phyloP scores from a whole-genome alignment of 2,113 vertebrate species.

The Catagonus wagneri region DNA sequence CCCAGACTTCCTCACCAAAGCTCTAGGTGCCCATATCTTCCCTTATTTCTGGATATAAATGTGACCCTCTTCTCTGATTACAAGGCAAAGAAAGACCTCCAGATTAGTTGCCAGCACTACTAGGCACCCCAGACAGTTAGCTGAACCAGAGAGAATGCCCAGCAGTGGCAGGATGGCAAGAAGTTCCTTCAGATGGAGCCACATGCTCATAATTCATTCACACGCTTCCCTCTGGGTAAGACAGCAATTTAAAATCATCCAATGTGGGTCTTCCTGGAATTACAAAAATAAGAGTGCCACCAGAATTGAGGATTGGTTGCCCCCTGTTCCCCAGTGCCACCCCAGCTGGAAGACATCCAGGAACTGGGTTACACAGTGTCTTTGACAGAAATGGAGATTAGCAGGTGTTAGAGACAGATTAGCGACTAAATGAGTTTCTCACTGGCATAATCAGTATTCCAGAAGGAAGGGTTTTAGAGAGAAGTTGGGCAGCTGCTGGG shows the following conservation, averaged over 20 bases:
- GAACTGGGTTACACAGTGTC: neutral
- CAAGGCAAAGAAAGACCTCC: neutral
- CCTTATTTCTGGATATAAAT: neutral
- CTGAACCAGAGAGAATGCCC: neutral
- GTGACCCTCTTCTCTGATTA: neutral
- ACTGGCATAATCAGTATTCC: slow-evolving; percentile 21
- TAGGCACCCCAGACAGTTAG: neutral
- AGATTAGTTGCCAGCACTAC: neutral
- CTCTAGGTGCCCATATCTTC: neutral
- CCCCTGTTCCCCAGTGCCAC: neutral
- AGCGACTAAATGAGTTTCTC: slow-evolving; percentile 59
- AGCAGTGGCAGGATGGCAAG: neutral
- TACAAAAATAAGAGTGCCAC: neutral
- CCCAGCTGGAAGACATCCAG: slow-evolving; percentile 45
- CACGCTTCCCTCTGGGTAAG: neutral
- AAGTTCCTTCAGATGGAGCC: neutral
- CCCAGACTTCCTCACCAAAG: neutral
- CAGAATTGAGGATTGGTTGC: neutral
- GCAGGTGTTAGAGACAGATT: slow-evolving; percentile 70
- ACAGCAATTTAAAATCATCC: neutral
- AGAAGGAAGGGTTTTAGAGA: neutral
- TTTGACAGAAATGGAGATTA: slow-evolving; percentile 59
- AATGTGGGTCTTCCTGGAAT: neutral
- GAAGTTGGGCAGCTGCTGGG: slow-evolving; percentile 22
- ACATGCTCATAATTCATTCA: neutral